Evolutionary conservation across 2,797 vertebrate species (phyloP).

Genomic region (Alca torda): DNA sequence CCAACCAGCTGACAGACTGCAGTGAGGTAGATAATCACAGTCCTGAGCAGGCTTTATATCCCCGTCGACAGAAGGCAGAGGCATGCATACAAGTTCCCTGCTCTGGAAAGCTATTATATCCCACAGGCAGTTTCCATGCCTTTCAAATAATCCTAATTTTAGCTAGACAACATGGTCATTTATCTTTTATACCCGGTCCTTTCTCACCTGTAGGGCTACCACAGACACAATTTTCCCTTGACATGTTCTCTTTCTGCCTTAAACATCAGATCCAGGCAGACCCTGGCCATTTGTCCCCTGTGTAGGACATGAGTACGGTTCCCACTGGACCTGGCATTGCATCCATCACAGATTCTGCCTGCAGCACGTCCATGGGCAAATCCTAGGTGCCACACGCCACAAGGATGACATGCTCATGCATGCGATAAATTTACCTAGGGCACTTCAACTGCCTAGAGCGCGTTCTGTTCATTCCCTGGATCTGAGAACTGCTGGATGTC

Average conservation of each 20-base stretch:
- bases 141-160: not conserved
- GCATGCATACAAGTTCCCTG: not conserved
- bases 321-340: not conserved
- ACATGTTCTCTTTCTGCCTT: not conserved
- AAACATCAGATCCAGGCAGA: not conserved
- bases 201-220: not conserved
- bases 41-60: not conserved
- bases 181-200: not conserved
- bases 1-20: not conserved
- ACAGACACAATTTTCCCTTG: not conserved
- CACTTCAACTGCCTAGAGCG: not conserved
- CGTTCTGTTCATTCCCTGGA: not conserved
- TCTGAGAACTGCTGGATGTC: not conserved
- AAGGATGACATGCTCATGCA: accelerated
- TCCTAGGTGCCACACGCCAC: not conserved
- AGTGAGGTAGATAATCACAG: not conserved
- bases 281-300: not conserved
- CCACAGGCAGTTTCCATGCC: not conserved
- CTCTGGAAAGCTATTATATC: not conserved
- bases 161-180: not conserved
- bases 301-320: accelerated
- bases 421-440: not conserved
- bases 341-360: not conserved
- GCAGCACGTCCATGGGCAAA: not conserved
- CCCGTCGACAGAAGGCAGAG: not conserved